Conservation (phyloP, 1,140 invertebrate species). For the Octopus bimaculoides region DNA sequence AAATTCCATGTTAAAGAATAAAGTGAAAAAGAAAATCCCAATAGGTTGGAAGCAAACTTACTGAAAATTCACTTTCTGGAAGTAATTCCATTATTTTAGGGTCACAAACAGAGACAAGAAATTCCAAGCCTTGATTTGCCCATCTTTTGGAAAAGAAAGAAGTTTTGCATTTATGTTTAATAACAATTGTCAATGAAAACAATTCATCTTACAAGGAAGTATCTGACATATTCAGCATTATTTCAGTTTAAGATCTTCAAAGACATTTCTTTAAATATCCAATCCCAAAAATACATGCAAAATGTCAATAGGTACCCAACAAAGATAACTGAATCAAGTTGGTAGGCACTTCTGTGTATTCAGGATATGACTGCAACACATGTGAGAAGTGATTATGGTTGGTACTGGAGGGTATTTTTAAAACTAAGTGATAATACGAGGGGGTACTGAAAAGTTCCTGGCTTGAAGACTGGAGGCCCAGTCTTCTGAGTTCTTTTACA, state of each 20-base stretch:
- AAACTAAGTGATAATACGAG: too few relatives aligned
- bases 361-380: too few relatives aligned
- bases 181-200: neutral
- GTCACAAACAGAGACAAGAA: slow-evolving; percentile 77
- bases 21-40: too few relatives aligned
- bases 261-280: neutral
- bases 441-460: too few relatives aligned
- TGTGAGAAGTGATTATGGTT: too few relatives aligned
- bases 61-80: slow-evolving; percentile 74
- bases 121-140: slow-evolving; percentile 71
- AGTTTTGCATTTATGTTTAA: neutral
- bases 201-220: neutral
- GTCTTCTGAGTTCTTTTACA: too few relatives aligned
- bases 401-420: too few relatives aligned
- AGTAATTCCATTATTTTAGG: slow-evolving; percentile 75
- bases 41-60: slow-evolving; percentile 17
- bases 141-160: slow-evolving; percentile 34
- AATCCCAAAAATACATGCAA: neutral
- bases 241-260: neutral
- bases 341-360: neutral
- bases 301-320: neutral
- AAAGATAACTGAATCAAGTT: neutral
- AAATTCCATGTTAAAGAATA: neutral
- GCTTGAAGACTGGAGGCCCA: too few relatives aligned
- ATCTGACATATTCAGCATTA: too few relatives aligned